Evolutionary conservation across 2,113 vertebrate genomes (phyloP).

Genomic region (Cyanoramphus novaezelandiae): DNA sequence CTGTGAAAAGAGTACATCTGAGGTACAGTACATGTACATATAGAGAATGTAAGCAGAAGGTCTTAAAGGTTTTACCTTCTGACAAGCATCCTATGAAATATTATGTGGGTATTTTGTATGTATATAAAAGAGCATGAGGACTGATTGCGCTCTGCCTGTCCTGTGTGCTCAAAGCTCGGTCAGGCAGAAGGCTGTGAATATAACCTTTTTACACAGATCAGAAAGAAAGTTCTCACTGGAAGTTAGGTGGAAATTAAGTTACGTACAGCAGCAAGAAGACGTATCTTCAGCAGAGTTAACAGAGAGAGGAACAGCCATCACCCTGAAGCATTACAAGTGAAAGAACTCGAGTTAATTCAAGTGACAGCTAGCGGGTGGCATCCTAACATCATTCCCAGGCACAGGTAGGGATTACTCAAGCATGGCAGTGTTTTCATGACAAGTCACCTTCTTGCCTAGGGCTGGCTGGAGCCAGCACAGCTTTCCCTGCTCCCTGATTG

Average conservation of each 20-base stretch:
- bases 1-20: not conserved
- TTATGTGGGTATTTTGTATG: not conserved
- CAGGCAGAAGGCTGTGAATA: not conserved
- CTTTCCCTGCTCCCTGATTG: not conserved
- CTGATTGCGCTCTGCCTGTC: not conserved
- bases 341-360: not conserved
- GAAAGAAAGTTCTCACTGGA: not conserved
- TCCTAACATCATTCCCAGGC: not conserved
- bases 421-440: not conserved
- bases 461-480: not conserved
- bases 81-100: not conserved
- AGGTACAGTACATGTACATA: not conserved
- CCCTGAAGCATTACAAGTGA: not conserved
- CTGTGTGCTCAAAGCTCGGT: not conserved
- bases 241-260: not conserved
- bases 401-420: not conserved
- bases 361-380: not conserved
- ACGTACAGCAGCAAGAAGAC: not conserved
- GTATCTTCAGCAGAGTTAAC: not conserved
- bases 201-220: accelerated
- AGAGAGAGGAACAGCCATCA: not conserved
- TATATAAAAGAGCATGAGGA: not conserved
- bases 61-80: not conserved
- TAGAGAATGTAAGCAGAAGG: not conserved
- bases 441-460: not conserved